A percentile compares a stretch with the other conserved stretches of the same genome.
Evolutionary conservation across 2,888 invertebrate genomes (phyloP).

Genomic region (Hydrotaea cyrtoneurina): DNA sequence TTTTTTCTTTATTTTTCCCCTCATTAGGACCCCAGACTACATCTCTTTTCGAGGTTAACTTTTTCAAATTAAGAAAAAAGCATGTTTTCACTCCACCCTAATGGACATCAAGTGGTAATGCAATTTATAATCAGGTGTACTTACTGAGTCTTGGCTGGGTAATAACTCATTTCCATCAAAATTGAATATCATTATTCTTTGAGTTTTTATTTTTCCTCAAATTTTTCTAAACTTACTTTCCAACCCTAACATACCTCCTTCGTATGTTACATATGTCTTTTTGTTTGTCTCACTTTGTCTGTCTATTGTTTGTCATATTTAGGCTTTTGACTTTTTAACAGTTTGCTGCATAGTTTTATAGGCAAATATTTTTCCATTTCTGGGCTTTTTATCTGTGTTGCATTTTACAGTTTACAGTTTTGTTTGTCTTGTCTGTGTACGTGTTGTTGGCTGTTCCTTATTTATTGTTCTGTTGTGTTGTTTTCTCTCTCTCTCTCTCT

Average conservation of each 20-base stretch:
- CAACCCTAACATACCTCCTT: not conserved
- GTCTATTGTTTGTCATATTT: slow-evolving; percentile 27
- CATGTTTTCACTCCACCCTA: too few relatives aligned
- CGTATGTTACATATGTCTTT: not conserved
- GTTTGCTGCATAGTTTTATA: slow-evolving; percentile 35
- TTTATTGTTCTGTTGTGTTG: not conserved
- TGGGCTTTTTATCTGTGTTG: not conserved
- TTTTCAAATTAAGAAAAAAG: too few relatives aligned
- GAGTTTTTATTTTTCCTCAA: too few relatives aligned
- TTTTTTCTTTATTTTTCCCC: too few relatives aligned
- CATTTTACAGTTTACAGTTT: not conserved
- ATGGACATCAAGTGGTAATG: too few relatives aligned
- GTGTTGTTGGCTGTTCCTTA: not conserved
- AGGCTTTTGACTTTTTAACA: slow-evolving; percentile 54
- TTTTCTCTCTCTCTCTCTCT: not conserved
- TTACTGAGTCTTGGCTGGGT: too few relatives aligned
- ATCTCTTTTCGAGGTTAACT: too few relatives aligned
- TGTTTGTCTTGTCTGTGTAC: not conserved
- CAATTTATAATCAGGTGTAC: too few relatives aligned
- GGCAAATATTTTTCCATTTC: slow-evolving; percentile 13
- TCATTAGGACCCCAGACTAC: too few relatives aligned
- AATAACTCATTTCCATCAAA: too few relatives aligned
- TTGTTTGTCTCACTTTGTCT: slow-evolving; percentile 1
- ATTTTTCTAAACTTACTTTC: too few relatives aligned
- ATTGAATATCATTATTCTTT: too few relatives aligned